A percentile compares a stretch with the other conserved stretches of the same genome.
Evolutionary conservation across 2,113 vertebrate species (phyloP).

Genomic region (Crypturellus undulatus): DNA sequence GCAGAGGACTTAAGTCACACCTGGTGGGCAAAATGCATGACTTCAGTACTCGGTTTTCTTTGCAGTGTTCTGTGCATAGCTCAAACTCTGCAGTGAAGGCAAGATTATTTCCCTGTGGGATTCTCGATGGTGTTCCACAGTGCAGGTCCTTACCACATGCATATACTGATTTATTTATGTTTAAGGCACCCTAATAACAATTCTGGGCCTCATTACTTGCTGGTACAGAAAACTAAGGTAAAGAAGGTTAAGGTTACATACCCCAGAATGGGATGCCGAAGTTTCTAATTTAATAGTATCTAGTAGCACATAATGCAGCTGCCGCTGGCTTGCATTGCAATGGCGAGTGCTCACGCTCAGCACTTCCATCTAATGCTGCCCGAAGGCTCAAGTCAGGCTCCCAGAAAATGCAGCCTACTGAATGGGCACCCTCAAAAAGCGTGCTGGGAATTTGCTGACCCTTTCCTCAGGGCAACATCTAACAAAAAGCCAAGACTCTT

Average conservation of each 20-base stretch:
- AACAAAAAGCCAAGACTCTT: not conserved
- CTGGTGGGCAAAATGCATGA: constrained; percentile 21
- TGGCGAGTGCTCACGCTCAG: not conserved
- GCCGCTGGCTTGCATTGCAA: not conserved
- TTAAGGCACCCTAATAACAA: not conserved
- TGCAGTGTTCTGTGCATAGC: not conserved
- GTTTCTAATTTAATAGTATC: not conserved
- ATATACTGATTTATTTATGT: not conserved
- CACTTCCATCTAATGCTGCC: not conserved
- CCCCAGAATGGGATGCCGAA: not conserved
- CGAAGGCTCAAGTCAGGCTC: not conserved
- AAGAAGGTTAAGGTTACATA: not conserved
- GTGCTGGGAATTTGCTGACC: not conserved
- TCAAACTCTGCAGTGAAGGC: constrained; percentile 12
- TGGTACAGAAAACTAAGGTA: not conserved
- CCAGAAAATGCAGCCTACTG: not conserved
- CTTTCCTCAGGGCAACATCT: not conserved
- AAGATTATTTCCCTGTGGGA: not conserved
- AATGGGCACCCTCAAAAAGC: not conserved
- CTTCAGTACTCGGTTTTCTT: constrained; percentile 41
- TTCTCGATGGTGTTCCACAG: not conserved
- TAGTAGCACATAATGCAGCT: not conserved
- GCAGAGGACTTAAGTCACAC: not conserved
- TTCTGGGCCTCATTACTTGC: not conserved
- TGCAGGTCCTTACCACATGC: not conserved